Percentiles rank a stretch among this genome's conserved stretches.
These are phyloP conservation scores for Polyommatus icarus DNA, from an alignment of 2,888 invertebrate species.

Conservation along the genomic window DNA sequence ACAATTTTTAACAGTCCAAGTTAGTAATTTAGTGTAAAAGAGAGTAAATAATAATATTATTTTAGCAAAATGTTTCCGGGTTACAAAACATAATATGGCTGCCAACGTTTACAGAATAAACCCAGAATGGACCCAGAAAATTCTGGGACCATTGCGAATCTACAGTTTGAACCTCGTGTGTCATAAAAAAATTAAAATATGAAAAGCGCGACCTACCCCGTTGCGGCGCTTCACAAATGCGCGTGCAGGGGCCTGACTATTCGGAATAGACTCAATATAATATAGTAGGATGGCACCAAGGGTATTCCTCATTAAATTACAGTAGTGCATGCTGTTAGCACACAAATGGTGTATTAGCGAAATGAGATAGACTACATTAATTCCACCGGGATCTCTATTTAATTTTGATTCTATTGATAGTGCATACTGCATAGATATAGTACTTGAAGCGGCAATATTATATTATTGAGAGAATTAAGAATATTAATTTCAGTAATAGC, in stretches of 20 bases:
- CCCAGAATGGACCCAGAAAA: too few species aligned
- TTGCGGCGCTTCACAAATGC: not conserved
- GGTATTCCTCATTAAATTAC: constrained; percentile 21
- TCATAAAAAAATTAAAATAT: not conserved
- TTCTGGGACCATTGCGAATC: not conserved
- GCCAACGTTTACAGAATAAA: not conserved
- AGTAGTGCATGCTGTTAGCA: constrained; percentile 13
- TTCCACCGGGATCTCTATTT: constrained; percentile 29
- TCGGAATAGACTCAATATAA: not conserved
- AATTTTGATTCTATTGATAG: constrained; percentile 29
- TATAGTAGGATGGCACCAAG: not conserved
- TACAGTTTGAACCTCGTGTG: not conserved
- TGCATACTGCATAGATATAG: constrained; percentile 18
- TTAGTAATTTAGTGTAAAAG: not conserved
- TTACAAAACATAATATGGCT: not conserved
- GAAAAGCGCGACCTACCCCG: too few species aligned
- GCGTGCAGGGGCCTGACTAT: not conserved
- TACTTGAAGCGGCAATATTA: not conserved
- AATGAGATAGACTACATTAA: constrained; percentile 26
- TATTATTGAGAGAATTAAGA: not conserved
- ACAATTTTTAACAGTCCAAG: too few species aligned
- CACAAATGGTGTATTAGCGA: constrained; percentile 17
- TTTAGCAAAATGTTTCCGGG: not conserved
- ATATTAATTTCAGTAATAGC: too few species aligned
- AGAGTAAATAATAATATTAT: not conserved